phyloP scores from a whole-genome alignment of 2,888 invertebrate genomes.

The Pandemis heparana region DNA sequence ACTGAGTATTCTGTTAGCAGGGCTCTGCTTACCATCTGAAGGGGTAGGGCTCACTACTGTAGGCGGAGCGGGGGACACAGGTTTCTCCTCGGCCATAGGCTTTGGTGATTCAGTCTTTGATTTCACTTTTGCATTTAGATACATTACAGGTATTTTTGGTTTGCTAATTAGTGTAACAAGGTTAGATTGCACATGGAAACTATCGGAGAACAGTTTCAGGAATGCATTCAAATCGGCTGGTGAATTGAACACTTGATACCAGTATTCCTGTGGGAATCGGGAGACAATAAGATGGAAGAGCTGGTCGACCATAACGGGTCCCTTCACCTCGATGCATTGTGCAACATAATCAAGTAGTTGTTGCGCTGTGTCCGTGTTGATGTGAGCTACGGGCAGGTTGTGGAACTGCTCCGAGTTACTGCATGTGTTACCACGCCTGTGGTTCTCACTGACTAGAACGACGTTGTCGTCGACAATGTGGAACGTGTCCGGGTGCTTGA shows the following conservation, averaged over 20 bases:
- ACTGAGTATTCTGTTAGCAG: slow-evolving; percentile 82
- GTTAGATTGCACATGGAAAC: slow-evolving; percentile 97
- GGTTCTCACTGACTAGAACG: slow-evolving; percentile 89
- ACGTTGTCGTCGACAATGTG: slow-evolving; percentile 94
- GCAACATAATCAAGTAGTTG: slow-evolving; percentile 93
- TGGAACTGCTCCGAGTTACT: slow-evolving; percentile 88
- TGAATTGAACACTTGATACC: slow-evolving; percentile 96
- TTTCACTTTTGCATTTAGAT: slow-evolving; percentile 82
- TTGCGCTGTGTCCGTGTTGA: slow-evolving; percentile 94
- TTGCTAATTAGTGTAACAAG: slow-evolving; percentile 93
- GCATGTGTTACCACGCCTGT: slow-evolving; percentile 88
- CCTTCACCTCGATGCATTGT: slow-evolving; percentile 92
- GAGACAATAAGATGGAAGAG: slow-evolving; percentile 93
- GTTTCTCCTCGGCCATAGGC: slow-evolving; percentile 74
- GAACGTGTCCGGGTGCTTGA: slow-evolving; percentile 94
- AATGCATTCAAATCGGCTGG: slow-evolving; percentile 96
- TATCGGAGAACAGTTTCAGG: slow-evolving; percentile 96
- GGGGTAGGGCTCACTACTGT: slow-evolving; percentile 76
- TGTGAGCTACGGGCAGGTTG: slow-evolving; percentile 90
- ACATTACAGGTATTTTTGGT: slow-evolving; percentile 89
- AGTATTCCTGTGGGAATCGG: slow-evolving; percentile 91
- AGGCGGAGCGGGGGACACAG: slow-evolving; percentile 70
- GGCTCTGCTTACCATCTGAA: slow-evolving; percentile 76
- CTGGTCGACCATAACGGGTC: slow-evolving; percentile 94
- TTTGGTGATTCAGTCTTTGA: slow-evolving; percentile 82